Conservation (phyloP, 2,113 vertebrate genomes). For the Terrapene triunguis region DNA sequence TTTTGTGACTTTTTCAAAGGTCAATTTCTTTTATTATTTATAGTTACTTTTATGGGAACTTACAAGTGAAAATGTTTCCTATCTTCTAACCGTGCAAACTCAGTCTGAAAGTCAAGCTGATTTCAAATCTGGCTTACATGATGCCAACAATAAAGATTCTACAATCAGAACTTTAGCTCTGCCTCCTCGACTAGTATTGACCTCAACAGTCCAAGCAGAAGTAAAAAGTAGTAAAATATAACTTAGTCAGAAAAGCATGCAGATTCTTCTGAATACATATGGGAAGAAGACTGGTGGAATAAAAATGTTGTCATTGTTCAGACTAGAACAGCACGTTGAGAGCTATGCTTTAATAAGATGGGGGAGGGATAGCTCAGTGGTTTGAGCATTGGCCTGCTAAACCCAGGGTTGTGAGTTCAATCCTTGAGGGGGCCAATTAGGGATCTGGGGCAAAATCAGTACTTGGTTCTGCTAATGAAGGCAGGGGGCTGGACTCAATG, state of each 20-base stretch:
- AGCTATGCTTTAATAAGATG: not conserved
- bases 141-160: not conserved
- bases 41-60: slow-evolving; percentile 28
- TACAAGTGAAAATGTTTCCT: slow-evolving; percentile 17
- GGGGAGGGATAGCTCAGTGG: no score
- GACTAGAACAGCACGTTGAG: not conserved
- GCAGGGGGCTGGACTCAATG: no score
- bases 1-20: slow-evolving; percentile 8
- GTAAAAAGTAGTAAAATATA: not conserved
- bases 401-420: no score
- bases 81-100: not conserved
- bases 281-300: not conserved
- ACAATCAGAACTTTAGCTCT: not conserved
- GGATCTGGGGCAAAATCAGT: no score
- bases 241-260: not conserved
- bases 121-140: not conserved
- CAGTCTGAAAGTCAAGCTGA: not conserved
- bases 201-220: not conserved
- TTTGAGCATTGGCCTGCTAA: no score
- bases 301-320: not conserved
- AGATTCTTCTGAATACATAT: not conserved
- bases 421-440: no score
- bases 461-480: no score
- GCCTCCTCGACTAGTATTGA: not conserved
- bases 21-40: slow-evolving; percentile 20